phyloP scores from a whole-genome alignment of 2,888 invertebrate species.

The Copidosoma aretas region DNA sequence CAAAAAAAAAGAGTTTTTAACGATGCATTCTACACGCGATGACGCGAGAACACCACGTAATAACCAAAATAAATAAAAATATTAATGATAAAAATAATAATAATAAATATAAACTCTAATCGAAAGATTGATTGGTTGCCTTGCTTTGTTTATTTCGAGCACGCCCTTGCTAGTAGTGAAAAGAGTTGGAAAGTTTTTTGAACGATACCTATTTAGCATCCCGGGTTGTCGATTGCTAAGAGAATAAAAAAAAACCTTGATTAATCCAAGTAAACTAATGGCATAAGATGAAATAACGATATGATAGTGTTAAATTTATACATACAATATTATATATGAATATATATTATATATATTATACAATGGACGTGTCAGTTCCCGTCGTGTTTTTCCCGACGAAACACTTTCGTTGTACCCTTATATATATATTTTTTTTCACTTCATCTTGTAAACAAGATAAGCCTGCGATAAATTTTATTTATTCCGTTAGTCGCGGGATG shows the following conservation, averaged over 20 bases:
- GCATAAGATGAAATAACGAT: slow-evolving; percentile 52
- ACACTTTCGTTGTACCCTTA: slow-evolving; percentile 33
- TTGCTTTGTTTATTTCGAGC: slow-evolving; percentile 43
- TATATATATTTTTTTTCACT: slow-evolving; percentile 31
- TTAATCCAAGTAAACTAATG: slow-evolving; percentile 48
- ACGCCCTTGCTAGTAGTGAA: slow-evolving; percentile 44
- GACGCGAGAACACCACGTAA: neutral
- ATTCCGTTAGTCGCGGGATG: slow-evolving; percentile 23
- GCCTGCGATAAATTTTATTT: slow-evolving; percentile 32
- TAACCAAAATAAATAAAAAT: too few relatives aligned
- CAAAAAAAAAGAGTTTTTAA: slow-evolving; percentile 17
- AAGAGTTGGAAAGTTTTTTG: slow-evolving; percentile 47
- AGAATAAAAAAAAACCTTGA: slow-evolving; percentile 42
- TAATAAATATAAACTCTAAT: slow-evolving; percentile 25
- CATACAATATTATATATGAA: slow-evolving; percentile 46
- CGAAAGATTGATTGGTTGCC: slow-evolving; percentile 42
- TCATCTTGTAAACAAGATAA: slow-evolving; percentile 31
- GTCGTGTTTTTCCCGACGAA: slow-evolving; percentile 48
- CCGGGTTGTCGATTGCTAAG: slow-evolving; percentile 52
- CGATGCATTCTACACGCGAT: slow-evolving; percentile 27
- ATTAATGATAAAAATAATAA: too few relatives aligned
- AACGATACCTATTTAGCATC: slow-evolving; percentile 51
- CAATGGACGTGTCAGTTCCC: slow-evolving; percentile 55
- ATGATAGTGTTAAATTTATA: slow-evolving; percentile 59
- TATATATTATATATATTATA: slow-evolving; percentile 43